phyloP scores from a whole-genome alignment of 1,140 invertebrate genomes.

The Pseudomyrmex concolor region DNA sequence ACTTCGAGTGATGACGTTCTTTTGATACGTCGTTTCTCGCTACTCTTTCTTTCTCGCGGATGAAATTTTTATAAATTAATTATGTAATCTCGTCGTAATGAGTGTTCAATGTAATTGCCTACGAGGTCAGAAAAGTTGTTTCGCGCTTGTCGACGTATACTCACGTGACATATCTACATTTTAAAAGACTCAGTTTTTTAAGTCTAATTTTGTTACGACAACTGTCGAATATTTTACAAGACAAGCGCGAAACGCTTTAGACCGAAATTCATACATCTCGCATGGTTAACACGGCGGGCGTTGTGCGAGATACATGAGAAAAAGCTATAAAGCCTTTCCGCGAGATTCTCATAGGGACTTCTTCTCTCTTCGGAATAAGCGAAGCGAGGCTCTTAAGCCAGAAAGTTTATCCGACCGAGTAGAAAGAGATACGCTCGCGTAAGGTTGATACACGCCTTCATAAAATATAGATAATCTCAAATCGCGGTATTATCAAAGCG shows the following conservation, averaged over 20 bases:
- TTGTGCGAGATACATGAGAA: conserved; percentile 38
- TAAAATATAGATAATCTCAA: conserved; percentile 70
- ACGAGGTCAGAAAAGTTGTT: background rate
- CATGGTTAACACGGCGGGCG: conserved; percentile 43
- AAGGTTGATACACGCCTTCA: conserved; percentile 48
- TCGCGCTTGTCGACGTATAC: background rate
- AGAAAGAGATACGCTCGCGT: conserved; percentile 48
- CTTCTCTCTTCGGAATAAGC: conserved; percentile 59
- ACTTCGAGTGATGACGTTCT: background rate
- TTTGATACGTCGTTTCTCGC: background rate
- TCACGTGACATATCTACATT: background rate
- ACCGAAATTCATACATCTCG: conserved; percentile 49
- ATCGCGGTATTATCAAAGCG: conserved; percentile 48
- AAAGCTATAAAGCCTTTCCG: conserved; percentile 67
- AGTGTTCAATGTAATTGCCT: conserved; percentile 14
- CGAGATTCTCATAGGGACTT: conserved; percentile 65
- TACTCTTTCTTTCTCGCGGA: background rate
- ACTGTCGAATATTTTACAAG: conserved; percentile 15
- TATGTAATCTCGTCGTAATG: background rate
- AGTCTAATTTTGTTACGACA: conserved; percentile 36
- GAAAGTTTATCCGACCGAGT: conserved; percentile 71
- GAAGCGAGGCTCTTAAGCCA: conserved; percentile 66
- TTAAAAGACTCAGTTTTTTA: conserved; percentile 1
- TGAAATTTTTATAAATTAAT: no score
- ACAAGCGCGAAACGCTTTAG: conserved; percentile 36